Percentiles rank a stretch among this genome's conserved stretches.
These are phyloP conservation scores for Synergus itoensis DNA, from an alignment of 2,888 invertebrate species.

Conservation along the genomic window DNA sequence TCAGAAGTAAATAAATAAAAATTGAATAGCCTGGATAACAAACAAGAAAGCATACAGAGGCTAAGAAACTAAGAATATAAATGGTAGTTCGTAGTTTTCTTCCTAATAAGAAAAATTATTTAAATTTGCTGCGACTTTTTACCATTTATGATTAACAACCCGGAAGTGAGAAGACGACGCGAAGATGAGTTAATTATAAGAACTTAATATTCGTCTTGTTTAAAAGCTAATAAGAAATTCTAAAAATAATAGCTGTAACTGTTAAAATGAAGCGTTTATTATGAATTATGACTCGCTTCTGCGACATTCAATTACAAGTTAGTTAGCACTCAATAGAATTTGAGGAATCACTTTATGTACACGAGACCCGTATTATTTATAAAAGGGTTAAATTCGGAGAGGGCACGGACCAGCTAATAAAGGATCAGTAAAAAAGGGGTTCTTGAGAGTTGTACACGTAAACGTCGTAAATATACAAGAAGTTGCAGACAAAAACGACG, in stretches of 20 bases:
- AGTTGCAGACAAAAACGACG: slow-evolving; percentile 6
- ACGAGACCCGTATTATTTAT: not conserved
- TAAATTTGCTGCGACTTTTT: not conserved
- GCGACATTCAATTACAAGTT: not conserved
- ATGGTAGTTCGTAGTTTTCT: not conserved
- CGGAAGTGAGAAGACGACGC: not conserved
- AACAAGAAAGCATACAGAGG: not conserved
- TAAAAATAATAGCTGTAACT: not conserved
- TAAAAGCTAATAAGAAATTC: not conserved
- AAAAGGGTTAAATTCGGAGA: not conserved
- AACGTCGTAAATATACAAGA: slow-evolving; percentile 15
- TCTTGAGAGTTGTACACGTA: not conserved
- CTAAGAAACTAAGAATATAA: not conserved
- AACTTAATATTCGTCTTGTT: not conserved
- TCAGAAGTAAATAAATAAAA: not conserved
- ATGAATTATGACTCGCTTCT: not conserved
- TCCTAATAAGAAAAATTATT: not conserved
- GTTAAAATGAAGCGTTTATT: not conserved
- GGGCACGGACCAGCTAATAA: not conserved
- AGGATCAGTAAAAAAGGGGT: not conserved
- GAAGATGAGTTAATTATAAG: not conserved
- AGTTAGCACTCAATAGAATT: too few relatives aligned
- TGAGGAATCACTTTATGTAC: too few relatives aligned
- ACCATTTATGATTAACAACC: not conserved
- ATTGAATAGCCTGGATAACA: not conserved